Base-by-base conservation (phyloP, 2,797 vertebrate species). In the Sebastes goodei region DNA sequence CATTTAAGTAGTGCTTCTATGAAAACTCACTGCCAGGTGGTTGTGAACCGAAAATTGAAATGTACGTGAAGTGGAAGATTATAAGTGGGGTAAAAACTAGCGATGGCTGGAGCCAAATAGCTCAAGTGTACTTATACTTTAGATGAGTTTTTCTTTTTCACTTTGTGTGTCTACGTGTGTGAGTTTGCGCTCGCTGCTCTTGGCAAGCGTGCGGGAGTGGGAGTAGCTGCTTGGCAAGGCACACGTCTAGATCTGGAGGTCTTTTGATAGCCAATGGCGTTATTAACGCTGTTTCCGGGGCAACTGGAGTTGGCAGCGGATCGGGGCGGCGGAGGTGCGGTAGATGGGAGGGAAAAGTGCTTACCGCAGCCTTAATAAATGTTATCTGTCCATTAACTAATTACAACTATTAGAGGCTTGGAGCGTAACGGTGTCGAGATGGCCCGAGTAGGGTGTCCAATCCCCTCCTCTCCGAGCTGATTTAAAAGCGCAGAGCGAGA, bases 351-450 rank as follows among this genome's bases (percentile, higher is more conserved):
- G 69, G 82, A 87, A 87, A 93, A 93, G 90, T 92, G 94, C 94
- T 94, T 93, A 92, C 88, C 78, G 84, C 93, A 91, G 92, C 92
- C 93, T 94, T 95, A 95, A 95, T 95, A 95, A 96, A 96, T 94
- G 94, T 92, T 95, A 95, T 93, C 93, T 87, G 87, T 96, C 95
- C 95, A 96, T 96, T 96, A 96, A 94, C 93, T 96, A 96, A 96
- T 96, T 96, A 96, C 92, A 87, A 93, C 92, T 95, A 95, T 95
- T 94, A 94, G 92, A 86, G 86, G 88, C 88, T 92, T 84, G 91
- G 89, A 92, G 90, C 81, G 74, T 82, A 91, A 77, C 84, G 67
- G 89, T 62, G 90, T 89, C 4, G 84, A 86, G 88, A 86, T 85
- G 88, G 91, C 88, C 72, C 56, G 59, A 75, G 81, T 23, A 64